A percentile compares a stretch with the other conserved stretches of the same genome.
These are phyloP conservation scores for Neelides sp. DNA, from an alignment of 1,140 invertebrate genomes.

Conservation along the genomic window DNA sequence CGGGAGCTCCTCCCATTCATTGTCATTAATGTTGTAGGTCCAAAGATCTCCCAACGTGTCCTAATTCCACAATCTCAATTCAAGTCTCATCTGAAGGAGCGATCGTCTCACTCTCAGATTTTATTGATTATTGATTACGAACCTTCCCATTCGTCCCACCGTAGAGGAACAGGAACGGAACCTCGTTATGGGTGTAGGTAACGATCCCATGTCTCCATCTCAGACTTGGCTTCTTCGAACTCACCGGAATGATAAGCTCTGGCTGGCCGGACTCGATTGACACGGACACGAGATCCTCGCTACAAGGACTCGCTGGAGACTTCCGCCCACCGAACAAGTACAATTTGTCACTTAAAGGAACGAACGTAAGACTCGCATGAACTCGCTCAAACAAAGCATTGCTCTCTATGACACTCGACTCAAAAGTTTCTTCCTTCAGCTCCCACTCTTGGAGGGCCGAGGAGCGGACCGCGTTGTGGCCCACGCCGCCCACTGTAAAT, in stretches of 20 bases:
- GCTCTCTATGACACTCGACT: no score
- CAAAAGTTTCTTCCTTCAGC: no score
- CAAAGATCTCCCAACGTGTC: conserved; percentile 18
- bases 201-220: conserved; percentile 23
- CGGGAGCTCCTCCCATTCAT: conserved; percentile 4
- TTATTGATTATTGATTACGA: background rate
- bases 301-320: conserved; percentile 20
- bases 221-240: conserved; percentile 2
- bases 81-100: no score
- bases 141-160: conserved; percentile 22
- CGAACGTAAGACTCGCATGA: conserved; percentile 5
- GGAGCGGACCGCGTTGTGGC: no score
- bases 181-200: background rate
- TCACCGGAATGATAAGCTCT: background rate
- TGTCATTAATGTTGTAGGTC: conserved; percentile 12
- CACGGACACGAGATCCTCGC: conserved; percentile 20
- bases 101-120: background rate
- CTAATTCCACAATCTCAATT: conserved; percentile 8
- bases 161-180: conserved; percentile 15
- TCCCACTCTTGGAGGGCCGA: no score
- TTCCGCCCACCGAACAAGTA: conserved; percentile 26
- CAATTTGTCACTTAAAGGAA: conserved; percentile 8
- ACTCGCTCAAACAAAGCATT: conserved; percentile 16
- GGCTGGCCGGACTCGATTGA: background rate
- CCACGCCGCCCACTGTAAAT: no score